A percentile compares a stretch with the other conserved stretches of the same genome.
Evolutionary conservation across 2,113 vertebrate genomes (phyloP).

Genomic region (Mus musculus): GRCm39 chr3:21688001-21688500

Average conservation of each 20-base stretch:
- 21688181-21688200: background rate
- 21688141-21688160: constrained; percentile 35
- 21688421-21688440: background rate
- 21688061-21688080: constrained; percentile 58
- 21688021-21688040: constrained; percentile 16
- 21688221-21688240: constrained; percentile 4
- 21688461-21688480: background rate
- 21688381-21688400: background rate
- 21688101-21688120: constrained; percentile 39
- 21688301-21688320: constrained; percentile 1
- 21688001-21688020: constrained; percentile 35
- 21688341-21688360: background rate
- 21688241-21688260: background rate
- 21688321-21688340: background rate
- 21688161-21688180: constrained; percentile 12
- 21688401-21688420: background rate
- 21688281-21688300: background rate
- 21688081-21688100: constrained; percentile 55
- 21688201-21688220: constrained; percentile 24
- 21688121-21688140: constrained; percentile 68
- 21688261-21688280: constrained; percentile 31
- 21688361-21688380: constrained; percentile 32
- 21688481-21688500: background rate
- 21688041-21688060: constrained; percentile 3
- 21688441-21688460: background rate